Base-by-base conservation (phyloP, 2,888 invertebrate species). In the Tupiocoris notatus region DNA sequence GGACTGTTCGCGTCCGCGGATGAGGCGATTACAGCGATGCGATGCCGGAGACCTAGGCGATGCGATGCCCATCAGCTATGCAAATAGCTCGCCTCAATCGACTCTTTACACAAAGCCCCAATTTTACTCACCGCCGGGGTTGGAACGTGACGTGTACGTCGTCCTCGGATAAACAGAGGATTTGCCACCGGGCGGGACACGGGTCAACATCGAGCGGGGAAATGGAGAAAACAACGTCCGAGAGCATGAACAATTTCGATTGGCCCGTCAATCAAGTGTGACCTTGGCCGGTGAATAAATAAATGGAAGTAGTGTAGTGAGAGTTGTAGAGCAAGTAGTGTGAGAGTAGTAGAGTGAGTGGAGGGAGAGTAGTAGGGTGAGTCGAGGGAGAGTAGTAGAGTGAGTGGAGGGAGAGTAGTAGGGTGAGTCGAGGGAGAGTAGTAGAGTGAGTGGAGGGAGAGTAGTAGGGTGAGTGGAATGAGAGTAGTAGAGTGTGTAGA, bases 71-170 rank as follows among this genome's bases (percentile, higher is more conserved):
- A 70, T 70, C 59, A 59, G 59, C 18, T n/a, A 70, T 70, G 70
- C 70, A 70, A 70, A 70, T 70, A n/a, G 70, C 59, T 70, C 61
- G 20, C 39, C 70, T 70, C 58, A 59, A 59, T 23, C 21, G 59
- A 16, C 58, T 54, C 24, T 25, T 23, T 70, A 70, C 59, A 70
- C 70, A 70, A 70, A 59, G 59, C 24, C 24, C 39, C 39, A 39
- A 39, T 39, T 39, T 39, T 39, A 39, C 39, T 39, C 39, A 39
- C 39, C 39, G 39, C 39, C 39, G 39, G 39, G 39, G 6, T 39
- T 12, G 39, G 39, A 39, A 39, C 39, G 39, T 39, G 39, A 39
- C 39, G 39, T 39, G 39, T 39, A 39, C 39, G 39, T 12, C 39
- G 39, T 39, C 39, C 39, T 3, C 39, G 12, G 12, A 39, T 12